Base-by-base conservation (phyloP, 2,888 invertebrate genomes). In the Agriotes lineatus region DNA sequence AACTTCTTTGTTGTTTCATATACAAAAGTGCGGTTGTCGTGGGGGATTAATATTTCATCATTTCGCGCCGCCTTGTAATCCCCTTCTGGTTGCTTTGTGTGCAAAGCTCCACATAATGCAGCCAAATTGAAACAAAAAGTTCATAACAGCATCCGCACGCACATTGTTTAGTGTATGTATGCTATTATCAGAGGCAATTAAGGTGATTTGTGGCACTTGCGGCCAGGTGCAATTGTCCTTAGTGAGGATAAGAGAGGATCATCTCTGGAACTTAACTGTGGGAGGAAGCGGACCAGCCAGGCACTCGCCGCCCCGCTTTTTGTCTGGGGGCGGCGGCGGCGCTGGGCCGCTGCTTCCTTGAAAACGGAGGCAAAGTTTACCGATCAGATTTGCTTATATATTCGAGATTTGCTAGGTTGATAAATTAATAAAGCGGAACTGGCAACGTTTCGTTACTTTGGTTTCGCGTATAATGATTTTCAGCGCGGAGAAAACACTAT, bases 221-320 rank as follows among this genome's bases (percentile, higher is more conserved):
- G 76, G 75, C 75, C 80, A 79, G 78, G 80, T 81, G 79, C 77
- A 74, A 79, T 80, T 79, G 78, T 79, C 75, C 74, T 76, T 74
- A 69, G 74, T 71, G 70, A 70, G 76, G 77, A 75, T 76, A 78
- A 76, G 60, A 71, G 57, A 70, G 71, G 72, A 73, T 48, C 48
- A 22, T 45, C 48, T 6, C 42, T 16, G 6, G 68, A 76, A 77
- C 74, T 75, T 74, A 69, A 70, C 62, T 70, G 72, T 74, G 59
- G 67, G 69, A 72, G 63, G 62, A 45, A 73, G 74, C 70, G 57
- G 73, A 57, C 60, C 72, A 39, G 59, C 57, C 67, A 56, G 30
- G 69, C 66, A 61, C 61, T 45, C 61, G 20, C 35, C 9, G 25
- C n/a, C 5, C 19, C 12, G 20, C 20, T 16, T 57, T 61, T 57